Evolutionary conservation across 2,888 invertebrate genomes (phyloP).

Genomic region (Andrena hattorfiana): DNA sequence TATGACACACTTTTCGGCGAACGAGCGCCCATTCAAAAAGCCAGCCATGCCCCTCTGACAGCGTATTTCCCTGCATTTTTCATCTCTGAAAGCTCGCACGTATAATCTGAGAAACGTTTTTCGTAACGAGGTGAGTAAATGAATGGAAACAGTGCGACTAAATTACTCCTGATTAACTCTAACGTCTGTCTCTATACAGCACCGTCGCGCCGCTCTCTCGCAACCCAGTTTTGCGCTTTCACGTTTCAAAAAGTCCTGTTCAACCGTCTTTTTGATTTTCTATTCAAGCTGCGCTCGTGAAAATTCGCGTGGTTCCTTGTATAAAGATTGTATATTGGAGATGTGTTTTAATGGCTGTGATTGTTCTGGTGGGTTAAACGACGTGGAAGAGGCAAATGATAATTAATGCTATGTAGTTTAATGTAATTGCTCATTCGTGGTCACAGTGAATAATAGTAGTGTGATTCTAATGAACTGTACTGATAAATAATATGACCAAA

Average conservation of each 20-base stretch:
- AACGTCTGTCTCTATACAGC: neutral
- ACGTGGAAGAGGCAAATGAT: neutral
- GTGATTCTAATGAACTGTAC: too few relatives aligned
- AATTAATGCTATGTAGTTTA: neutral
- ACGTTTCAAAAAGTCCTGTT: neutral
- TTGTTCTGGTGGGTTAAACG: neutral
- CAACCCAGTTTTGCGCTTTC: neutral
- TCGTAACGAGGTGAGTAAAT: conserved; percentile 15
- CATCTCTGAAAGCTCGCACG: conserved; percentile 18
- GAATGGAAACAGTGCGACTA: conserved; percentile 23
- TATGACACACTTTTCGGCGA: conserved; percentile 41
- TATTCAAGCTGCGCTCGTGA: neutral
- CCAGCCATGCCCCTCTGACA: conserved; percentile 12
- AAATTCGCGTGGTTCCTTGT: neutral
- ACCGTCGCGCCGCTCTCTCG: neutral
- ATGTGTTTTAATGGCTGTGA: neutral
- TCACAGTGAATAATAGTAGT: too few relatives aligned
- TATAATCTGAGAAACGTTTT: conserved; percentile 43
- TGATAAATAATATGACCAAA: too few relatives aligned
- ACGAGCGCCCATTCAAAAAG: conserved; percentile 30
- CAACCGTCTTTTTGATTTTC: conserved; percentile 1
- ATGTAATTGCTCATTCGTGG: neutral
- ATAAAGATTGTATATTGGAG: neutral
- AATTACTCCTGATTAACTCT: conserved; percentile 32
- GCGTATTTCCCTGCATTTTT: conserved; percentile 37